Evolutionary conservation across 2,797 vertebrate genomes (phyloP).

Genomic region (Heliangelus exortis): DNA sequence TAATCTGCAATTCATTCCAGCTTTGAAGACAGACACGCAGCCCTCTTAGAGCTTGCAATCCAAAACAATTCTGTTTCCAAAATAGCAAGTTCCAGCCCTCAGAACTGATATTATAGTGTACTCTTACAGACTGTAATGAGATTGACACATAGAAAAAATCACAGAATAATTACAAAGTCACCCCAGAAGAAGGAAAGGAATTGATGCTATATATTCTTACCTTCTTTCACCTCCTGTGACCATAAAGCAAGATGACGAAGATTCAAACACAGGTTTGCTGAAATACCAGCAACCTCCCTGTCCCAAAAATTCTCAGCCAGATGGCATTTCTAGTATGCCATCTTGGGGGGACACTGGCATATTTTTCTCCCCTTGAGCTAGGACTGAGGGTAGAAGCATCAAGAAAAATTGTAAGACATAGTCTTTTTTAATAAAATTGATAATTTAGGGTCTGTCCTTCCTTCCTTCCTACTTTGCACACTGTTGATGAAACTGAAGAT

Average conservation of each 20-base stretch:
- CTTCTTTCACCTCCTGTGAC: neutral
- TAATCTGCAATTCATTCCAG: neutral
- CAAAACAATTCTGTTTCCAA: neutral
- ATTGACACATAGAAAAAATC: neutral
- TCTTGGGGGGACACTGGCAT: neutral
- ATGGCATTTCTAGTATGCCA: neutral
- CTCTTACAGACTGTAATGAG: neutral
- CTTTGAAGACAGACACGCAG: neutral
- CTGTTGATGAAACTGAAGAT: neutral
- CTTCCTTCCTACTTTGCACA: neutral
- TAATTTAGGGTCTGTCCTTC: neutral
- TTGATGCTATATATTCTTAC: constrained; percentile 2
- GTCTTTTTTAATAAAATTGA: neutral
- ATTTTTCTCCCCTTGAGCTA: neutral
- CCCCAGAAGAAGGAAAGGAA: neutral
- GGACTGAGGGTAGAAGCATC: neutral
- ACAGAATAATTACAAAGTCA: neutral
- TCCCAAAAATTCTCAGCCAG: neutral
- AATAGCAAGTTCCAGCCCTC: neutral
- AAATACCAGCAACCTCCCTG: neutral
- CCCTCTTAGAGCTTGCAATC: neutral
- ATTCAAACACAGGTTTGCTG: neutral
- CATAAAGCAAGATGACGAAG: neutral
- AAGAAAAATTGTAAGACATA: neutral
- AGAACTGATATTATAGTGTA: neutral